Percentiles rank a stretch among this genome's conserved stretches.
phyloP scores from a whole-genome alignment of 2,113 vertebrate genomes.

The Neodontobutis hainanensis region DNA sequence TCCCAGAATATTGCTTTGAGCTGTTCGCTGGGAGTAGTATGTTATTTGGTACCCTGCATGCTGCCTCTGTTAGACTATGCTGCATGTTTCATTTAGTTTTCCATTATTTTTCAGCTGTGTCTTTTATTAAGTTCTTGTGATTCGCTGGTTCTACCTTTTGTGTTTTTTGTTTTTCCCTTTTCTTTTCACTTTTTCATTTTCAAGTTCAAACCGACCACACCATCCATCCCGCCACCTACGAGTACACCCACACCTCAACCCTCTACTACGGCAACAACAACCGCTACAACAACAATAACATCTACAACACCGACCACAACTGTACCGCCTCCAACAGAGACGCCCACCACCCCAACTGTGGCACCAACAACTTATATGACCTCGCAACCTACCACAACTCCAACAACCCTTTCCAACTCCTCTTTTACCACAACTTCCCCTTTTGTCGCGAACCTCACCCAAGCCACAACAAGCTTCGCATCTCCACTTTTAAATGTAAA shows the following conservation, averaged over 20 bases:
- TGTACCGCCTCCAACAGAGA: constrained; percentile 40
- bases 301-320: constrained; percentile 20
- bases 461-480: constrained; percentile 19
- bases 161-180: constrained; percentile 31
- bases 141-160: constrained; percentile 47
- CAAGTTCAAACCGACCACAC: constrained; percentile 71
- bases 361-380: constrained; percentile 30
- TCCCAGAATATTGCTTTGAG: neutral
- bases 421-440: constrained; percentile 37
- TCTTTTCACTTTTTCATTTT: constrained; percentile 39
- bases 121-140: constrained; percentile 29
- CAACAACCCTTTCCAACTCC: constrained; percentile 35
- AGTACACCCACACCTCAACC: constrained; percentile 48
- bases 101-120: constrained; percentile 12
- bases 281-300: constrained; percentile 37
- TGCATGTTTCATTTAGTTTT: constrained; percentile 10
- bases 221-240: constrained; percentile 64
- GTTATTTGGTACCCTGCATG: neutral
- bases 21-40: neutral
- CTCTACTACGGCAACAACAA: constrained; percentile 43
- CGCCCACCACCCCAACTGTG: constrained; percentile 45
- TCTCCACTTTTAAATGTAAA: constrained; percentile 5
- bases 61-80: constrained; percentile 5
- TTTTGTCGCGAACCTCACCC: constrained; percentile 26
- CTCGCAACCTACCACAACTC: constrained; percentile 30